phyloP scores from a whole-genome alignment of 2,888 invertebrate species.

The Podotricha telesiphe region DNA sequence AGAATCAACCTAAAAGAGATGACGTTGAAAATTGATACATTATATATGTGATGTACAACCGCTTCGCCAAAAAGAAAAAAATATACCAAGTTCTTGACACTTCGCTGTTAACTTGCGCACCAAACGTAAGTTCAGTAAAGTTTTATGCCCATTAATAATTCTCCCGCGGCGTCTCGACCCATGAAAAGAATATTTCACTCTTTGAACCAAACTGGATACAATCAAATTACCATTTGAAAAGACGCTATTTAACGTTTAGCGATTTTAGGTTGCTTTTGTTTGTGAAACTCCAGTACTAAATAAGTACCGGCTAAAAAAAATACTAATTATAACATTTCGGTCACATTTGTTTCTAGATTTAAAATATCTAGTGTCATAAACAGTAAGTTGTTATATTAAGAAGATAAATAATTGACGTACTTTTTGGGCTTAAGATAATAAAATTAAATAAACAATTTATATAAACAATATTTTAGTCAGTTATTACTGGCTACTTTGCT shows the following conservation, averaged over 20 bases:
- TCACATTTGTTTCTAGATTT: not conserved
- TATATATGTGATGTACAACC: not conserved
- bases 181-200: slow-evolving; percentile 79
- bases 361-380: too few species aligned
- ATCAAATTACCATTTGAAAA: slow-evolving; percentile 81
- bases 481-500: too few species aligned
- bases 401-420: not conserved
- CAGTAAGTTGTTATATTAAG: too few species aligned
- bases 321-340: slow-evolving; percentile 8
- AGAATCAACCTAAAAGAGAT: not conserved
- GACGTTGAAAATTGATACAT: not conserved
- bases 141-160: slow-evolving; percentile 75
- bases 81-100: slow-evolving; percentile 6
- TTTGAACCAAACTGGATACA: slow-evolving; percentile 72
- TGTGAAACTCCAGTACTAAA: slow-evolving; percentile 32
- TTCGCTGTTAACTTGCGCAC: slow-evolving; percentile 29
- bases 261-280: slow-evolving; percentile 63
- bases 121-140: slow-evolving; percentile 49
- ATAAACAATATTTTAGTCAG: too few species aligned
- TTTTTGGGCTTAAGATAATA: not conserved
- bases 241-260: slow-evolving; percentile 65
- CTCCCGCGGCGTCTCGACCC: slow-evolving; percentile 64
- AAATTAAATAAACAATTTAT: not conserved
- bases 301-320: slow-evolving; percentile 13
- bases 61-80: slow-evolving; percentile 30